A percentile compares a stretch with the other conserved stretches of the same genome.
Conservation (phyloP, 2,113 vertebrate species). For the Pterocles gutturalis region DNA sequence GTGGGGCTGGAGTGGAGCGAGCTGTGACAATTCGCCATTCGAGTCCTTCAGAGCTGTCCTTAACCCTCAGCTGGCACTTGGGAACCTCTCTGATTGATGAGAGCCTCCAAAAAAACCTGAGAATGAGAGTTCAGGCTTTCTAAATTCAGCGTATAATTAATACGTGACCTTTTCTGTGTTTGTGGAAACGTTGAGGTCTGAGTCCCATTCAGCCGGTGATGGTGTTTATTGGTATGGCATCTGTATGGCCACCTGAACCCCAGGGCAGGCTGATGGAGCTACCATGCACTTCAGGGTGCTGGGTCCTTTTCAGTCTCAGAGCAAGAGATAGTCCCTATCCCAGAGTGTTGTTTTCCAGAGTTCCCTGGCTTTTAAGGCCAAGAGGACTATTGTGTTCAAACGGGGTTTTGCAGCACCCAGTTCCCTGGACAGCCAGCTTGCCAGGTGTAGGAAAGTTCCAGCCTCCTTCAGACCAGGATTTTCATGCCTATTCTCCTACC, state of each 20-base stretch:
- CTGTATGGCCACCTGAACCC: background rate
- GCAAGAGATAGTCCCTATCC: background rate
- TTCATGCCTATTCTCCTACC: background rate
- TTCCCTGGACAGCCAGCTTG: background rate
- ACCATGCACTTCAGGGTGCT: background rate
- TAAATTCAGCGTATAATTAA: background rate
- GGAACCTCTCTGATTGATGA: background rate
- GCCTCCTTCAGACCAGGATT: background rate
- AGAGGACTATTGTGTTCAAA: background rate
- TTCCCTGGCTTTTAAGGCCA: background rate
- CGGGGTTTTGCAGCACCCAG: background rate
- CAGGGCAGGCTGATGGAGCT: background rate
- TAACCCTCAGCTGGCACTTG: background rate
- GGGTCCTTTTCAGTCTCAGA: background rate
- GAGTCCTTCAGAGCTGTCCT: background rate
- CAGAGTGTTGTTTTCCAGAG: background rate
- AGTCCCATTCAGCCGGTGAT: background rate
- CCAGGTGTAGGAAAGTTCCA: background rate
- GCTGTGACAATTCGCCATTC: background rate
- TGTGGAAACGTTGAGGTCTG: background rate
- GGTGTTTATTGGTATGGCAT: background rate
- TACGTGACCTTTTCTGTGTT: background rate
- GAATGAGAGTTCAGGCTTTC: background rate
- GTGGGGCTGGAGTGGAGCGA: fast-evolving
- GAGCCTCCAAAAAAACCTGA: background rate